These are phyloP conservation scores for Pogonognathellus flavescens DNA, from an alignment of 1,140 invertebrate species.

Conservation along the genomic window DNA sequence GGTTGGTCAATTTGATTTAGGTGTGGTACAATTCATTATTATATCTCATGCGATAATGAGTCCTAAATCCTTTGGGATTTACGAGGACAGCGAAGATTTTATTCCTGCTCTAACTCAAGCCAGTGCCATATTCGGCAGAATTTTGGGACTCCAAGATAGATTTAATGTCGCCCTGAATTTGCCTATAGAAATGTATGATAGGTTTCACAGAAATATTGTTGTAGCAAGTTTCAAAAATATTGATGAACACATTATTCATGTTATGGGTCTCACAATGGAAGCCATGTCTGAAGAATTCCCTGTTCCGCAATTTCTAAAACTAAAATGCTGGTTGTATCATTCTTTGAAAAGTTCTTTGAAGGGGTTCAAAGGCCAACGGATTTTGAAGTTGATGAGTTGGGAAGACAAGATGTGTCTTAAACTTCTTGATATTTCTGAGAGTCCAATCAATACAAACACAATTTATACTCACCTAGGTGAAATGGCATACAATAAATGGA, in stretches of 20 bases:
- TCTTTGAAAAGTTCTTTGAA: constrained; percentile 14
- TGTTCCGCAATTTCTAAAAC: neutral
- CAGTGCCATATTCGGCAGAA: constrained; percentile 58
- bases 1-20: constrained; percentile 64
- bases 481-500: too few relatives aligned
- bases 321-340: constrained; percentile 29
- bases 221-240: constrained; percentile 54
- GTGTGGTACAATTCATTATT: constrained; percentile 60
- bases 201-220: constrained; percentile 52
- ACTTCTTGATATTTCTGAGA: neutral
- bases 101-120: too few relatives aligned
- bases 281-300: neutral
- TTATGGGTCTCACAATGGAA: constrained; percentile 34
- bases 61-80: constrained; percentile 53
- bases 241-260: constrained; percentile 42
- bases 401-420: constrained; percentile 22
- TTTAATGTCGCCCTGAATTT: constrained; percentile 63
- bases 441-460: neutral
- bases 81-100: constrained; percentile 26
- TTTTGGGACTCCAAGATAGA: constrained; percentile 61
- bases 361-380: constrained; percentile 18
- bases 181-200: constrained; percentile 44
- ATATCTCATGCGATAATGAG: constrained; percentile 56
- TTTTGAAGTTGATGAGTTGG: constrained; percentile 41
- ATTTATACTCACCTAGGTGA: neutral